phyloP scores from a whole-genome alignment of 2,888 invertebrate species.

The Chrysina gloriosa region DNA sequence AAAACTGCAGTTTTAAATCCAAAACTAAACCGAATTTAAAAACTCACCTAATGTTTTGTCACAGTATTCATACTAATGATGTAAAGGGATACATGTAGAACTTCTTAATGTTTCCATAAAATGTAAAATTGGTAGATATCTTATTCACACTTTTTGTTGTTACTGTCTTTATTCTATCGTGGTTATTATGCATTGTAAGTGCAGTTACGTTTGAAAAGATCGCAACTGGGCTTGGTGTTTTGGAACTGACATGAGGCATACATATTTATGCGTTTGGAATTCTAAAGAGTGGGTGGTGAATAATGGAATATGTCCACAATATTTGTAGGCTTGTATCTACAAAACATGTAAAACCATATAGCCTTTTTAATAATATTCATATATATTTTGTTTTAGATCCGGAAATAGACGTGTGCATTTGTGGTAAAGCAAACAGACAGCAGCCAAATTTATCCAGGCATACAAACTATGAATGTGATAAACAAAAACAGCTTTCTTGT shows the following conservation, averaged over 20 bases:
- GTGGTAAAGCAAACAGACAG: background rate
- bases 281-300: too few relatives aligned
- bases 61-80: constrained; percentile 22
- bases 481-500: background rate
- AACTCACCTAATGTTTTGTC: constrained; percentile 28
- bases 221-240: too few relatives aligned
- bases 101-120: too few relatives aligned
- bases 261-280: too few relatives aligned
- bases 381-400: constrained; percentile 16
- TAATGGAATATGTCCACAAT: too few relatives aligned
- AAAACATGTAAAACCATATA: background rate
- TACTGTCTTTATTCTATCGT: too few relatives aligned
- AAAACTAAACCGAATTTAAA: constrained; percentile 39
- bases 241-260: too few relatives aligned
- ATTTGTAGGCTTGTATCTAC: too few relatives aligned
- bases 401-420: background rate
- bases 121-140: too few relatives aligned
- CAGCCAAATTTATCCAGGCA: background rate
- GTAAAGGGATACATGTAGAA: constrained; percentile 20
- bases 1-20: constrained; percentile 31
- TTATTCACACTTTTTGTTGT: too few relatives aligned
- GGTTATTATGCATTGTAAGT: too few relatives aligned
- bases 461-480: background rate
- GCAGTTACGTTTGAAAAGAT: too few relatives aligned
- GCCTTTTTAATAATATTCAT: constrained; percentile 13